Percentiles rank a stretch among this genome's conserved stretches.
Conservation (phyloP, 2,888 invertebrate species). For the Ceramica pisi region DNA sequence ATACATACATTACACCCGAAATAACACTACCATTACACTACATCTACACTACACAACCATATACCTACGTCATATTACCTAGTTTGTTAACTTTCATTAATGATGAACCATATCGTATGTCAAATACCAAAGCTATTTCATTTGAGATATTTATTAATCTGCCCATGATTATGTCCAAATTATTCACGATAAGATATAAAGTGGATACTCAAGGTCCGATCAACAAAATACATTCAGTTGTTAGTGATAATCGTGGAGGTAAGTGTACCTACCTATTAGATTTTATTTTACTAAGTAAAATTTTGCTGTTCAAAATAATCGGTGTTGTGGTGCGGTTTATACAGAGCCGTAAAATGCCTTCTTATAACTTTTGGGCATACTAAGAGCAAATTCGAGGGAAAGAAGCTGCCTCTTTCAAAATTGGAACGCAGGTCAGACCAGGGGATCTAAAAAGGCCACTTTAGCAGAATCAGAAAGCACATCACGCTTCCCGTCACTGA, state of each 20-base stretch:
- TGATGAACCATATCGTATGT: constrained; percentile 5
- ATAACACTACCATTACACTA: too few relatives aligned
- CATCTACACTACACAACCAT: too few relatives aligned
- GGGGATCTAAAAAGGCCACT: too few relatives aligned
- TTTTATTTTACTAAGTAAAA: neutral
- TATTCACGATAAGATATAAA: constrained; percentile 55
- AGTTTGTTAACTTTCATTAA: constrained; percentile 6
- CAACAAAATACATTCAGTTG: constrained; percentile 45
- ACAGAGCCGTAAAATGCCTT: too few relatives aligned
- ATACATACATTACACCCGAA: too few relatives aligned
- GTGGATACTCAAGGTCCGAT: constrained; percentile 29
- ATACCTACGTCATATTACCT: neutral
- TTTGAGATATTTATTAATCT: constrained; percentile 46
- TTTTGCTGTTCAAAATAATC: too few relatives aligned
- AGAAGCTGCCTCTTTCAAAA: neutral
- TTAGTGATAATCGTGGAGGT: constrained; percentile 46
- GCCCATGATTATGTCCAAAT: constrained; percentile 44
- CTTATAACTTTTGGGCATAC: neutral
- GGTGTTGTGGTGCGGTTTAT: too few relatives aligned
- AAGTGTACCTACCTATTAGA: constrained; percentile 47
- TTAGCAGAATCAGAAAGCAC: too few relatives aligned
- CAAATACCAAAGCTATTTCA: constrained; percentile 23
- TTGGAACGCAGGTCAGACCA: too few relatives aligned
- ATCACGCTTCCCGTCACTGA: too few relatives aligned
- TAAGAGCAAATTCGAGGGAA: neutral